Evolutionary conservation across 2,888 invertebrate species (phyloP).

Genomic region (Agriotes lineatus): DNA sequence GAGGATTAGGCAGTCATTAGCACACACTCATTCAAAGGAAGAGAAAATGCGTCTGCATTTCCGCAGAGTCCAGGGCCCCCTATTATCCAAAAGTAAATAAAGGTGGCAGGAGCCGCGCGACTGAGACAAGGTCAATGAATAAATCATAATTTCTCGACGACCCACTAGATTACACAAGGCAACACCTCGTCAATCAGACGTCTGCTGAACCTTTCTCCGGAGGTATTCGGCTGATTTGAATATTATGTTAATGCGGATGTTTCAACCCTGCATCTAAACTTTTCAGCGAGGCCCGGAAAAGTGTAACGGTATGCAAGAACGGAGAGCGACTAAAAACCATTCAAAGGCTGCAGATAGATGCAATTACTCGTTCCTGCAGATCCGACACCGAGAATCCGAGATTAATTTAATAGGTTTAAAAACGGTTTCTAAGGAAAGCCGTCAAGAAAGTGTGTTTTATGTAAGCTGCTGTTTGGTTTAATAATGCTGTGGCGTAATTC

Average conservation of each 20-base stretch:
- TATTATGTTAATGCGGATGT: background rate
- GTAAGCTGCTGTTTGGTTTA: too few relatives aligned
- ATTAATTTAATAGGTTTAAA: conserved; percentile 7
- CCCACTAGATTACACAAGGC: conserved; percentile 12
- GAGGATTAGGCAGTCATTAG: too few relatives aligned
- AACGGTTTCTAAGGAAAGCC: background rate
- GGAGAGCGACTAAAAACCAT: background rate
- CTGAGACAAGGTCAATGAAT: conserved; percentile 5
- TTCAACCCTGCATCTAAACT: conserved; percentile 43
- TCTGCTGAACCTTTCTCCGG: background rate
- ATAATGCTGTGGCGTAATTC: too few relatives aligned
- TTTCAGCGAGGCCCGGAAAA: conserved; percentile 39
- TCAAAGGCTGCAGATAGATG: conserved; percentile 2
- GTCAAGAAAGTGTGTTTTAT: conserved; percentile 6
- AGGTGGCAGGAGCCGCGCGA: too few relatives aligned
- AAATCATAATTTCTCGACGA: conserved; percentile 1
- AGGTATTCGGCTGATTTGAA: background rate
- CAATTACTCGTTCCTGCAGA: background rate
- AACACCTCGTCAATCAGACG: conserved; percentile 21
- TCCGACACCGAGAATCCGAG: background rate
- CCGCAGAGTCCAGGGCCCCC: too few relatives aligned
- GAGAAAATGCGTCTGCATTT: too few relatives aligned
- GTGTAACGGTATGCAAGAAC: conserved; percentile 30
- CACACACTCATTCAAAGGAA: too few relatives aligned
- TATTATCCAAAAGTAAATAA: too few relatives aligned